Base-by-base conservation (phyloP, 2,888 invertebrate species). In the Iselma pallidipennis region DNA sequence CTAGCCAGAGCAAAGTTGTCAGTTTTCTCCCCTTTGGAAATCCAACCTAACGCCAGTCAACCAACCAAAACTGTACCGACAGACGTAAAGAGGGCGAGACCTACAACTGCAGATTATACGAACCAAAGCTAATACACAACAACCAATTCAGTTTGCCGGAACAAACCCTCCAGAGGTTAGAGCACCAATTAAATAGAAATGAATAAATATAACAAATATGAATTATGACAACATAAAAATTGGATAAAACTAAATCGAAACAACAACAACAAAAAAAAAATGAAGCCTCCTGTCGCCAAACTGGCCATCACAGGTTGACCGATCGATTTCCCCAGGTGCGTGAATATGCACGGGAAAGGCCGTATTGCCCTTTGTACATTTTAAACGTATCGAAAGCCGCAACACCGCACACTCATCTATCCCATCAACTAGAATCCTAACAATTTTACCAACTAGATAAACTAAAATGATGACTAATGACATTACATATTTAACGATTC, bases 371-470 rank as follows among this genome's bases (percentile, higher is more conserved):
- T 45, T 45, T 45, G 10, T 21, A 45, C 45, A 45, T 21, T 45
- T 21, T 21, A 45, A 45, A 45, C 21, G 21, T 45, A 45, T 45
- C 12, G 45, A 45, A 45, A 45, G 45, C 45, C 45, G 45, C 45
- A 45, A 45, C 45, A 45, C 21, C 45, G 45, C 45, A 45, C 21
- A 45, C 45, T 21, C 21, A 21, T 19, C 45, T 45, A 2, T 21
- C 12, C 16, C 16, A 37, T 37, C 37, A 37, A 37, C 16, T 37
- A 1, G 16, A 45, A 25, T 14, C 25, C 3, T 9, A 26, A 28
- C 25, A 63, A 55, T 60, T 16, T 57, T 57, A 63, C 63, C 62
- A 60, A n/a, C n/a, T n/a, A n/a, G n/a, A n/a, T n/a, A n/a, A n/a
- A n/a, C n/a, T n/a, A n/a, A n/a, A n/a, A n/a, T n/a, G n/a, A n/a